Evolutionary conservation across 2,797 vertebrate genomes (phyloP), one percentile per base, ranked within the genome.

Genomic region (Lagorchestes hirsutus): DNA sequence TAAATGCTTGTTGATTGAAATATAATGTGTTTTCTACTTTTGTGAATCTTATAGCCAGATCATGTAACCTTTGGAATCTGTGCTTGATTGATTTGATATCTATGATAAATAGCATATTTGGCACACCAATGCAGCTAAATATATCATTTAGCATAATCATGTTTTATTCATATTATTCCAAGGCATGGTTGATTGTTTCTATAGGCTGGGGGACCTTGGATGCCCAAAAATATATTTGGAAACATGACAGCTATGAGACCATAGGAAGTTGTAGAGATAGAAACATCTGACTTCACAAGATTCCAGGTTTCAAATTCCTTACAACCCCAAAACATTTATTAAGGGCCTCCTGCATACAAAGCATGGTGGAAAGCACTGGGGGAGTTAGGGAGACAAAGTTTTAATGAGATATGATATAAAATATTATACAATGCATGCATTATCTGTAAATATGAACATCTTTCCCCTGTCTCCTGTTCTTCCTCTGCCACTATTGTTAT

Each of bases 211-310:
- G 40, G 8, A 50, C 40, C 24, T 87, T 9, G 8, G 10, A 24
- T 87, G 5, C 27, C 40, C 22, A 87, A 50, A 22, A 28, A 94
- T 57, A 91, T 46, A 93, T 54, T 10, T 92, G 55, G 90, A 90
- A 5, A 58, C 0, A 92, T 54, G 52, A 10, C 10, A 46, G 1
- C 93, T 96, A 56, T 92, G 92, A 95, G 34, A 90, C 92, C 92
- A 92, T 6, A 95, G 13, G 40, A 54, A 90, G 34, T 90, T 31
- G 16, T 54, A 56, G 54, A 96, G 93, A 94, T 31, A 93, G 18
- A 94, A 54, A 92, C 67, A 54, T 9, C 74, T 96, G 58, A 12
- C 54, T 92, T 87, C 93, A 29, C 40, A 93, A 55, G 56, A 91
- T 27, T 40, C 9, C 13, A 3, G 24, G 40, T 46, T 87, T 46